Conservation (phyloP, 2,113 vertebrate species). For the Pseudorectes ferrugineus region DNA sequence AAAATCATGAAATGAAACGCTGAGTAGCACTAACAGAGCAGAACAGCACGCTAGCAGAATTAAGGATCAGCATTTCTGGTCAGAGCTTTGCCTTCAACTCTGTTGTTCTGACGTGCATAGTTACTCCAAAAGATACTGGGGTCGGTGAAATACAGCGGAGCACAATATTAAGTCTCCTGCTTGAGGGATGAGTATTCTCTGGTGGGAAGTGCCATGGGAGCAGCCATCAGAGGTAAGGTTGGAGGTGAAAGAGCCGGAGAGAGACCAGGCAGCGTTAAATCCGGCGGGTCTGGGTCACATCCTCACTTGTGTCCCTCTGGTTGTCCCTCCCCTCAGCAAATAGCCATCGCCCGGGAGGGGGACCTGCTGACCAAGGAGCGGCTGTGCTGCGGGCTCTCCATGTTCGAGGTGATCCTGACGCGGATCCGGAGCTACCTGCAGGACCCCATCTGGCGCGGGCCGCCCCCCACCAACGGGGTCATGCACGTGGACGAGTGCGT, state of each 20-base stretch:
- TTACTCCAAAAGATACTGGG: background rate
- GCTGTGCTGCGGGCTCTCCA: slow-evolving; percentile 96
- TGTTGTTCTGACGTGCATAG: background rate
- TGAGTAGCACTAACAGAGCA: background rate
- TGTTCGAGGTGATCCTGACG: slow-evolving; percentile 98
- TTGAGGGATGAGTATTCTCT: background rate
- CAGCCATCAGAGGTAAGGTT: slow-evolving; percentile 27
- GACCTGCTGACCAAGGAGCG: slow-evolving; percentile 99
- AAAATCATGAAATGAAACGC: background rate
- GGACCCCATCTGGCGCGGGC: slow-evolving; percentile 95
- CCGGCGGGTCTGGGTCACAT: background rate
- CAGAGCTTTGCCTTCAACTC: background rate
- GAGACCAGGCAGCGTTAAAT: background rate
- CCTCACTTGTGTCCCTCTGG: background rate
- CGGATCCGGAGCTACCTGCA: slow-evolving; percentile 96
- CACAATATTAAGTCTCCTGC: background rate
- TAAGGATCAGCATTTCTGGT: slow-evolving; percentile 28
- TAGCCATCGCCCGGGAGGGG: slow-evolving; percentile 95
- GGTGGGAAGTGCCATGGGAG: background rate
- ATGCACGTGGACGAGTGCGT: slow-evolving; percentile 99
- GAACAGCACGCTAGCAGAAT: background rate
- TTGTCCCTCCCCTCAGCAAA: slow-evolving; percentile 83
- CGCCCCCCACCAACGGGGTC: slow-evolving; percentile 94
- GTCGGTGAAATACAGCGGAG: background rate
- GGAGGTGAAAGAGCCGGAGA: background rate